Evolutionary conservation across 2,797 vertebrate species (phyloP).

Genomic region (Microcaecilia unicolor): DNA sequence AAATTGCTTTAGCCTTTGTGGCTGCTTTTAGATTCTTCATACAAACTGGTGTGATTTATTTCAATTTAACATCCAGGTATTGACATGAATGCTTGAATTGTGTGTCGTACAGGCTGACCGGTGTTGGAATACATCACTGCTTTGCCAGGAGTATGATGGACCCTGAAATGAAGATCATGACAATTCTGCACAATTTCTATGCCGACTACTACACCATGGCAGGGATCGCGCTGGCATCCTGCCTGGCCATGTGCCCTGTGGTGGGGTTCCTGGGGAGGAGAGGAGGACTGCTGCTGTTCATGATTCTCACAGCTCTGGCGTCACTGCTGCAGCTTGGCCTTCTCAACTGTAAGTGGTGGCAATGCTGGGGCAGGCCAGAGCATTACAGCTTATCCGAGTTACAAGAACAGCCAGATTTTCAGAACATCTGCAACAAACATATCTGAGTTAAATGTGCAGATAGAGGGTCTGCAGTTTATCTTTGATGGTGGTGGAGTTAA

Average conservation of each 20-base stretch:
- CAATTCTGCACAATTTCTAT: slow-evolving; percentile 83
- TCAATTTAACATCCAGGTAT: no score
- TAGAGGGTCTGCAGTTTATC: no score
- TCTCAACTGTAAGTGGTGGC: slow-evolving; percentile 83
- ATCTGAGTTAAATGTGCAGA: no score
- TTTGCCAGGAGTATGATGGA: slow-evolving; percentile 93
- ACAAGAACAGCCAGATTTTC: no score
- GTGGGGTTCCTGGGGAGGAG: slow-evolving; percentile 83
- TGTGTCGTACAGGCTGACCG: slow-evolving; percentile 69
- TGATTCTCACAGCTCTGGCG: slow-evolving; percentile 92
- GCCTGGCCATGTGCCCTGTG: slow-evolving; percentile 82
- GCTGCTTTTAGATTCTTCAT: no score
- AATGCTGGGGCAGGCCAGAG: no score
- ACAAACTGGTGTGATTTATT: no score
- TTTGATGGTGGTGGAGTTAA: no score
- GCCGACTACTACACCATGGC: slow-evolving; percentile 89
- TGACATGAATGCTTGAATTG: no score
- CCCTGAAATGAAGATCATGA: slow-evolving; percentile 63
- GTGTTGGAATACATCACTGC: slow-evolving; percentile 93
- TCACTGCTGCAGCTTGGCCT: slow-evolving; percentile 89
- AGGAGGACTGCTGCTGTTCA: slow-evolving; percentile 91
- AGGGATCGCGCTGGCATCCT: slow-evolving; percentile 81
- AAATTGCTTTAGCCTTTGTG: no score
- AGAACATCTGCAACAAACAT: no score
- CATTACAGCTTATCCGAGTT: no score